Base-by-base conservation (phyloP, 2,888 invertebrate genomes). In the Diaphora mendica region DNA sequence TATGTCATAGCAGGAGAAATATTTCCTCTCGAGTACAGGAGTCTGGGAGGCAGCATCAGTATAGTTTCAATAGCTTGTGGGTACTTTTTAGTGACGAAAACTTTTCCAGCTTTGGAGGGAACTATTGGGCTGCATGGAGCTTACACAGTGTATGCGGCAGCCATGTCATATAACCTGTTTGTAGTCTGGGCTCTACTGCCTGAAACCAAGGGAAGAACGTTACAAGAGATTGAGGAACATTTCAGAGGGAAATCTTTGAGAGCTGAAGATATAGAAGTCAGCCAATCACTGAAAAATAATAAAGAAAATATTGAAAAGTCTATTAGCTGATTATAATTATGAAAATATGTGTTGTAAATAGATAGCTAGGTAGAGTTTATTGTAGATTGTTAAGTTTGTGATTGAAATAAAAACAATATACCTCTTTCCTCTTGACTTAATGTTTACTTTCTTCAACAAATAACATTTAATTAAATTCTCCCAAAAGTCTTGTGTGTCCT, bases 1-100 rank as follows among this genome's bases (percentile, higher is more conserved):
- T 97, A 96, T 92, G 96, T 97, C 5, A 96, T 97, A 91, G 96
- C 96, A 68, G 97, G 97, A 0, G 97, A 97, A 86, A 92, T 97
- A 0, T 97, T 97, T 80, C 95, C 97, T 0, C 90, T 96, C 51
- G 92, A 94, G 55, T 95, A 95, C 44, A 93, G 97, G 59, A 96
- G 96, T 44, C 86, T 96, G 0, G 97, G 97, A 0, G 96, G 96
- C 0, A 96, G 97, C 0, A 89, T 97, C 0, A 96, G 96, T 5
- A 91, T 96, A 3, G 93, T 96, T 59, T 93, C 96, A 15, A 94
- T 96, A 4, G 96, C 96, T 74, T 80, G 95, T 11, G 93, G 96
- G 59, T 96, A 96, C 72, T 97, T 97, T 79, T 51, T 96, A 3
- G 96, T 96, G 17, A 96, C 97, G 13, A 97, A 97, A 90, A 95